Conservation (phyloP, 2,797 vertebrate species). For the Oreonectes daqikongensis region DNA sequence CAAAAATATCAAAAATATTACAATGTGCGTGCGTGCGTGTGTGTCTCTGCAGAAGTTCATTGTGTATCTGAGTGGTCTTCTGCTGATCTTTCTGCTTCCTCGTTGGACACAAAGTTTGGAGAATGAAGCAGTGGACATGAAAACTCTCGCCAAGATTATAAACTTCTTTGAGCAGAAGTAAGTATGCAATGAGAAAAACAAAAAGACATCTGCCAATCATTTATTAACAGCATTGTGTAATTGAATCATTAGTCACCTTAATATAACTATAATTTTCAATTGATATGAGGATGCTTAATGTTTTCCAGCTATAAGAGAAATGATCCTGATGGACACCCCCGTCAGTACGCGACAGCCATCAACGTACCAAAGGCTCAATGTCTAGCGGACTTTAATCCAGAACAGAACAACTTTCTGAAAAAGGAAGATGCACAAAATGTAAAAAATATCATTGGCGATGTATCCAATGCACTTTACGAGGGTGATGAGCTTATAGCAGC, state of each 20-base stretch:
- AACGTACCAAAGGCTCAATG: background rate
- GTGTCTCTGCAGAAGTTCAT: background rate
- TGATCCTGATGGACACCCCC: background rate
- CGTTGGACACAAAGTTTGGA: conserved; percentile 1
- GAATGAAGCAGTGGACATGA: background rate
- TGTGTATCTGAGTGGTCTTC: background rate
- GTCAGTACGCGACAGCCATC: background rate
- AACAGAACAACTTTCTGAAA: background rate
- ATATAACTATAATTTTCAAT: too few species aligned
- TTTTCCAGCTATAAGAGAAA: conserved; percentile 20
- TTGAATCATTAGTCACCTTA: too few species aligned
- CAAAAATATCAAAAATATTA: too few species aligned
- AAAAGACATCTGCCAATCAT: background rate
- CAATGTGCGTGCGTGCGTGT: background rate
- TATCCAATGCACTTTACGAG: background rate
- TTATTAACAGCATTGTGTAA: too few species aligned
- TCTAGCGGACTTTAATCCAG: background rate
- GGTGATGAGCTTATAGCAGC: background rate
- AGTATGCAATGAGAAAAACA: background rate
- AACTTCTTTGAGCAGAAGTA: conserved; percentile 13
- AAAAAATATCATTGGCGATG: background rate
- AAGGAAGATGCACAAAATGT: background rate
- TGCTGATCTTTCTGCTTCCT: conserved; percentile 9
- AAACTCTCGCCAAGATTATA: background rate
- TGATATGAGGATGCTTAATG: background rate